Base-by-base conservation (phyloP, 2,113 vertebrate species). In the Chaetodon trifascialis region DNA sequence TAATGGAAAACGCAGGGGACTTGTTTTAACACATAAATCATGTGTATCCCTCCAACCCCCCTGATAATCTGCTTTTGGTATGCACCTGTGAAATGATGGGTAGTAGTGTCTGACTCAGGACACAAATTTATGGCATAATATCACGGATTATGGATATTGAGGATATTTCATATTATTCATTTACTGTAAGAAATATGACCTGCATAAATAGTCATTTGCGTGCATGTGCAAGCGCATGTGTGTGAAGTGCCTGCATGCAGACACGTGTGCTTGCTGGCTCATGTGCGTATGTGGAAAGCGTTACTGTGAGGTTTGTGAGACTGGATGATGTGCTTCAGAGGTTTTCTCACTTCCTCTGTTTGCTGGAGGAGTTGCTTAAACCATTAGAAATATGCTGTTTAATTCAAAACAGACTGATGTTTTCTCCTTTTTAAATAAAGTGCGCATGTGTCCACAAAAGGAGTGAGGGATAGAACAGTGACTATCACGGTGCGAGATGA, bases 1-100 rank as follows among this genome's bases (percentile, higher is more conserved):
- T 93, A 93, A 94, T 93, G 92, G 94, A 90, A 94, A 94, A 94
- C 78, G 84, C 87, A 86, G 85, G 88, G 87, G 93, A 91, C 86
- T 92, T 92, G 91, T 93, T 94, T 95, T 94, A 95, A 94, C 86
- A 91, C 95, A 95, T 95, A 90, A 93, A 95, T 95, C 92, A 95
- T 90, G 87, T 89, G 86, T 92, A 88, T 83, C 85, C 71, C 83
- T 2, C 68, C 74, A 51, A 82, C 76, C 72, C 72, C n/a, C 66
- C 58, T 44, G 46, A 83, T 91, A 88, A 94, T 91, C 88, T 85
- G 85, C 83, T 89, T 87, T 80, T 86, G 77, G 72, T 84, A 79
- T 73, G 73, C 85, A 94, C 89, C 90, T 93, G 88, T 84, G 86
- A 92, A 90, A 94, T 88, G 84, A 92, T 82, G 85, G 86, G 90